Percentiles rank a stretch among this genome's conserved stretches.
Conservation (phyloP, 1,140 invertebrate genomes). For the Oryctes rhinoceros region DNA sequence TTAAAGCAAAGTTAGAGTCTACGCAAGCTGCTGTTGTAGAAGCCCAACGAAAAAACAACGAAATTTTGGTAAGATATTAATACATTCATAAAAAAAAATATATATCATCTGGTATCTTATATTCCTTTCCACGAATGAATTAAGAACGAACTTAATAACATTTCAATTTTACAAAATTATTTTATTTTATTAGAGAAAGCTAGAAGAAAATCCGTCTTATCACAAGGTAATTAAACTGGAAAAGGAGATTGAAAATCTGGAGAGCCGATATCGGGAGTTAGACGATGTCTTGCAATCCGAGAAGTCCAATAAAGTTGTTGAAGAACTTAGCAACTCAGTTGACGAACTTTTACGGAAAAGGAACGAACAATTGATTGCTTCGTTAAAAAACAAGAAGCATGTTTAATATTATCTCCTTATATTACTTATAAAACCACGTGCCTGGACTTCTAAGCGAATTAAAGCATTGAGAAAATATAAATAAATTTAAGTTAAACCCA, state of each 20-base stretch:
- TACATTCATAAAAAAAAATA: too few relatives aligned
- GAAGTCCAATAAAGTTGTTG: slow-evolving; percentile 30
- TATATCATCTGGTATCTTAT: too few relatives aligned
- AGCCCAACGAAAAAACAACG: slow-evolving; percentile 44
- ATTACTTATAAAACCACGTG: too few relatives aligned
- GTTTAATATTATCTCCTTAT: slow-evolving; percentile 16
- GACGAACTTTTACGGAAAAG: slow-evolving; percentile 25
- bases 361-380: slow-evolving; percentile 33
- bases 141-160: background rate
- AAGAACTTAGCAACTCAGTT: slow-evolving; percentile 29
- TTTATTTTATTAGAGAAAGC: slow-evolving; percentile 42
- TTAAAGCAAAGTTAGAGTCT: slow-evolving; percentile 45
- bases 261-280: slow-evolving; percentile 38
- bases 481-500: too few relatives aligned
- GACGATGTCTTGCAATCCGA: slow-evolving; percentile 27
- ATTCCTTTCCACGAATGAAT: too few relatives aligned
- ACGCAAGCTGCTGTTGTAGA: slow-evolving; percentile 47
- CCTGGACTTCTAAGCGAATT: too few relatives aligned
- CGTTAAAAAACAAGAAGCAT: slow-evolving; percentile 28
- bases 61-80: slow-evolving; percentile 44
- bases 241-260: slow-evolving; percentile 46
- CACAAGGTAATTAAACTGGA: slow-evolving; percentile 47
- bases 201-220: slow-evolving; percentile 46
- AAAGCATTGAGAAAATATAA: too few relatives aligned
- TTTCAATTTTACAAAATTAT: background rate